Evolutionary conservation across 2,797 vertebrate species (phyloP).

Genomic region (Pangasius larnaudii): DNA sequence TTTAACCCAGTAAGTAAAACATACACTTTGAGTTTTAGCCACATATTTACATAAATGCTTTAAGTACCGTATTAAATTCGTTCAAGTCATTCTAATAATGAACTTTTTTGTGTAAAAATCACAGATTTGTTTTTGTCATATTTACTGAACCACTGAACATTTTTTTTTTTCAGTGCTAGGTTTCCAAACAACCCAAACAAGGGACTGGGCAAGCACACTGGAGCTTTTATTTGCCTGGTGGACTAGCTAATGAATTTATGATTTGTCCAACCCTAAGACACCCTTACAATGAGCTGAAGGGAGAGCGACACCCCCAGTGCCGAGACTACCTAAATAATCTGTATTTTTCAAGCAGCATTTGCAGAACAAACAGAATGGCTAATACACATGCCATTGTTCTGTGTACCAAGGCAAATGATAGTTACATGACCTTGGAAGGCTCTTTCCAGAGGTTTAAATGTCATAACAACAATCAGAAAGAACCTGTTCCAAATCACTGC

Average conservation of each 20-base stretch:
- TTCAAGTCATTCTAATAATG: background rate
- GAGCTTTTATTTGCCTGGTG: background rate
- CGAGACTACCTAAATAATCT: background rate
- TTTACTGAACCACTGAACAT: background rate
- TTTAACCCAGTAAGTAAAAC: background rate
- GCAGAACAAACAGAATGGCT: background rate
- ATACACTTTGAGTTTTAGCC: background rate
- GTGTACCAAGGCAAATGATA: background rate
- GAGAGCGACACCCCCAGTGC: background rate
- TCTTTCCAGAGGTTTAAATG: slow-evolving; percentile 15
- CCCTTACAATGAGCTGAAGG: background rate
- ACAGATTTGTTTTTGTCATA: background rate
- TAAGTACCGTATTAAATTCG: background rate
- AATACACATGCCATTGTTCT: background rate
- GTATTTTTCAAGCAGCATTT: background rate
- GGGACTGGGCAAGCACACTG: background rate
- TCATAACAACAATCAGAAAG: slow-evolving; percentile 15
- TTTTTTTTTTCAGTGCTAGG: background rate
- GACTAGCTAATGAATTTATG: background rate
- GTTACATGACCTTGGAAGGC: background rate
- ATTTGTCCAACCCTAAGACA: background rate
- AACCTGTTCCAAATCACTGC: background rate
- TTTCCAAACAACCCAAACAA: background rate
- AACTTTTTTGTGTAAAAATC: background rate
- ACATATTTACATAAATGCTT: too few species aligned